Conservation (phyloP, 2,797 vertebrate genomes). For the Pseudopleuronectes americanus region DNA sequence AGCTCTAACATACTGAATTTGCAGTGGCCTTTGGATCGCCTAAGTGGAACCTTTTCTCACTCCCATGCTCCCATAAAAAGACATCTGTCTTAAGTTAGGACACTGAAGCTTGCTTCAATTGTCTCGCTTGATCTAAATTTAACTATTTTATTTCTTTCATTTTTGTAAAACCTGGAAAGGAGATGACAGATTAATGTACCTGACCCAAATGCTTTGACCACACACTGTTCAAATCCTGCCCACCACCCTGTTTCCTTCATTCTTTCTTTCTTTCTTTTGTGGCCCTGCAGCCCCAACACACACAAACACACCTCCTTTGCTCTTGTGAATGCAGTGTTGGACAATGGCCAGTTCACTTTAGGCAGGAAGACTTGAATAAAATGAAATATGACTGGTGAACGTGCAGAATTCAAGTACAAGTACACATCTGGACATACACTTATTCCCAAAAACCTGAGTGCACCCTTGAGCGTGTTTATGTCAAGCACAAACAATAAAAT, state of each 20-base stretch:
- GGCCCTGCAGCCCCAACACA: conserved; percentile 20
- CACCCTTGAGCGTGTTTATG: conserved; percentile 33
- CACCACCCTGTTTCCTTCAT: conserved; percentile 38
- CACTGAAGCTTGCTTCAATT: conserved; percentile 33
- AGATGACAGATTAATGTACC: conserved; percentile 58
- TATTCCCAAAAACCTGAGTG: conserved; percentile 39
- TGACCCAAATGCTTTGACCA: conserved; percentile 50
- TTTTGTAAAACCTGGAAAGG: conserved; percentile 40
- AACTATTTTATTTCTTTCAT: conserved; percentile 47
- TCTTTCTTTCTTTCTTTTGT: conserved; percentile 45
- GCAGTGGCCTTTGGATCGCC: conserved; percentile 9
- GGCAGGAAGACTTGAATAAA: conserved; percentile 59
- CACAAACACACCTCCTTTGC: conserved; percentile 30
- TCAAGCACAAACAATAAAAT: conserved; percentile 22
- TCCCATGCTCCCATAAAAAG: conserved; percentile 32
- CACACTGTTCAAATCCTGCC: conserved; percentile 46
- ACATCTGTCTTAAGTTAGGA: conserved; percentile 55
- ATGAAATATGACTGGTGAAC: conserved; percentile 53
- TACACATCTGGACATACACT: conserved; percentile 31
- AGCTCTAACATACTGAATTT: conserved; percentile 5
- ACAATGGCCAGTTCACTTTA: conserved; percentile 48
- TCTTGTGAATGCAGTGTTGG: conserved; percentile 52
- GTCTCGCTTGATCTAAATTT: conserved; percentile 50
- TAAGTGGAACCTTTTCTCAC: conserved; percentile 25
- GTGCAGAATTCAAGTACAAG: conserved; percentile 43